These are phyloP conservation scores for Otus scops DNA, from an alignment of 2,797 vertebrate species.

Conservation along the genomic window DNA sequence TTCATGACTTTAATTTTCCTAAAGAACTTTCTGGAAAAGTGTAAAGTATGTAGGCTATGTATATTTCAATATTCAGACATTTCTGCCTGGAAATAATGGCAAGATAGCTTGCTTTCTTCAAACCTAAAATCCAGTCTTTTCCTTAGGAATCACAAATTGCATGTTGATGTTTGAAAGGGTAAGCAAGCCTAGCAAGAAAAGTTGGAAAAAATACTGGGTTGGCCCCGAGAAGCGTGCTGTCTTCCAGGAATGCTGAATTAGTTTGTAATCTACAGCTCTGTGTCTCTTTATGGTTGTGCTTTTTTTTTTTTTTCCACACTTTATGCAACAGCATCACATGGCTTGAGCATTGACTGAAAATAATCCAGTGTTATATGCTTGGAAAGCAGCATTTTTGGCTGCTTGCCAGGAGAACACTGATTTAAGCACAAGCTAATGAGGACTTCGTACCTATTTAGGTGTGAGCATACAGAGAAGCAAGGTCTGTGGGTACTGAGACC, in stretches of 20 bases:
- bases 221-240: neutral
- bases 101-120: neutral
- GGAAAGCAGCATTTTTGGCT: neutral
- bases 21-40: neutral
- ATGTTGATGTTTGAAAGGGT: neutral
- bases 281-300: neutral
- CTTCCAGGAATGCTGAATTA: conserved; percentile 6
- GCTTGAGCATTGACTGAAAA: neutral
- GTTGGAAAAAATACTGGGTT: neutral
- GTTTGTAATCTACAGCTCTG: neutral
- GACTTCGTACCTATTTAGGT: neutral
- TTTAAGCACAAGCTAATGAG: neutral
- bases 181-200: neutral
- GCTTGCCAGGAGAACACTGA: neutral
- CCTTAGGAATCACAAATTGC: neutral
- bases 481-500: neutral
- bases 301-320: neutral
- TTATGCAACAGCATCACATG: neutral
- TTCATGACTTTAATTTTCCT: neutral
- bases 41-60: neutral
- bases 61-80: neutral
- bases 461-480: neutral
- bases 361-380: neutral
- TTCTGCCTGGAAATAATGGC: neutral
- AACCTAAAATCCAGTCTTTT: neutral